Evolutionary conservation across 2,888 invertebrate genomes (phyloP).

Genomic region (Drosophila antonietae): DNA sequence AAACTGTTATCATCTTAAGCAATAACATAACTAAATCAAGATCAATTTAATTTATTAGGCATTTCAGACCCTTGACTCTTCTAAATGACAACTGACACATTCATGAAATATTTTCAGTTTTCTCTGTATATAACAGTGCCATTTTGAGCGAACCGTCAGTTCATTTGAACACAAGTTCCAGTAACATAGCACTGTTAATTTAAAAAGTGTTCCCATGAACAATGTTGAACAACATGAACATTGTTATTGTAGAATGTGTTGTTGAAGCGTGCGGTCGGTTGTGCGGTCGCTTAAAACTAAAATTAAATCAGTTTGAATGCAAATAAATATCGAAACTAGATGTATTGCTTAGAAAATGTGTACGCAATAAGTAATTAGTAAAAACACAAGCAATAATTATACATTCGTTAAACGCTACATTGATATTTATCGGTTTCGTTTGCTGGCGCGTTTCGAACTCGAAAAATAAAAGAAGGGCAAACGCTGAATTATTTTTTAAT

Average conservation of each 20-base stretch:
- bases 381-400: conserved; percentile 28
- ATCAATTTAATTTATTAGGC: too few species aligned
- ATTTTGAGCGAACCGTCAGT: conserved; percentile 29
- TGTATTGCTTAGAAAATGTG: conserved; percentile 24
- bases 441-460: conserved; percentile 15
- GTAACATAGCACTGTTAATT: conserved; percentile 27
- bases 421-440: conserved; percentile 23
- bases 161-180: conserved; percentile 16
- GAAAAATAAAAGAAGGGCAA: conserved; percentile 12
- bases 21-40: too few species aligned
- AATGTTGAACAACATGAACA: conserved; percentile 17
- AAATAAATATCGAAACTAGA: conserved; percentile 19
- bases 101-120: fast-evolving
- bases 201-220: conserved; percentile 32
- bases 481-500: conserved; percentile 55
- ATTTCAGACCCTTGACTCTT: not conserved
- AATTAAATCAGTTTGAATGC: conserved; percentile 17
- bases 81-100: too few species aligned
- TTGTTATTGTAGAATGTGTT: conserved; percentile 58
- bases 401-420: conserved; percentile 14
- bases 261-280: conserved; percentile 53
- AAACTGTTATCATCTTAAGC: not conserved
- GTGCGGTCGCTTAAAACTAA: conserved; percentile 34
- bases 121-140: conserved; percentile 11
- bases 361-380: conserved; percentile 7